Evolutionary conservation across 92 coral and sea anemone genomes (phyloP).

Genomic region (Zoanthus sansibaricus): DNA sequence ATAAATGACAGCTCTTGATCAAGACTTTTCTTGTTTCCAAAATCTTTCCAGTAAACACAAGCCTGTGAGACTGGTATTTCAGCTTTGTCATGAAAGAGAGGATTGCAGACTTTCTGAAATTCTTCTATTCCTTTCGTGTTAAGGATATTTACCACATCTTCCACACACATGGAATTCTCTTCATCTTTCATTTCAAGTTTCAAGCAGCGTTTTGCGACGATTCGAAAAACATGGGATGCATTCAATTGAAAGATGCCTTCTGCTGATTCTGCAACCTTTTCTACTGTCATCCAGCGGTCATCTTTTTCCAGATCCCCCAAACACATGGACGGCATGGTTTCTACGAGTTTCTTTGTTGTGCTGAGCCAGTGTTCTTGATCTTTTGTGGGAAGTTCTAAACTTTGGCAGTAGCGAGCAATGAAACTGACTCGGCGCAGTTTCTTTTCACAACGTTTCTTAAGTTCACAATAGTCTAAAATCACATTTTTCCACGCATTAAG

Average conservation of each 20-base stretch:
- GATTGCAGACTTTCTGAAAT: conserved; percentile 39
- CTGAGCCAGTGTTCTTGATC: background rate
- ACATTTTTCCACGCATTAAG: background rate
- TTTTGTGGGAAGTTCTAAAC: background rate
- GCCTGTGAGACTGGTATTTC: conserved; percentile 6
- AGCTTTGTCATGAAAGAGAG: background rate
- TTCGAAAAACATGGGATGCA: conserved; percentile 10
- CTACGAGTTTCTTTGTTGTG: background rate
- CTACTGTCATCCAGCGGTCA: background rate
- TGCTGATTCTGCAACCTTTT: background rate
- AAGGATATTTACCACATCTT: conserved; percentile 7
- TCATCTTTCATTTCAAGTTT: conserved; percentile 3
- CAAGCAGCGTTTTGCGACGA: conserved; percentile 5
- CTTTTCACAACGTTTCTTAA: background rate
- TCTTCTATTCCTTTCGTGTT: conserved; percentile 28
- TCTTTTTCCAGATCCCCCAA: conserved; percentile 9
- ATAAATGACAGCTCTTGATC: conserved; percentile 65
- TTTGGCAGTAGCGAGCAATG: conserved; percentile 16
- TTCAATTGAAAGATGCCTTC: conserved; percentile 12
- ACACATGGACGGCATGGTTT: background rate
- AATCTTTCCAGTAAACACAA: conserved; percentile 19
- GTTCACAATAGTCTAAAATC: background rate
- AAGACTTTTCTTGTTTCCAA: conserved; percentile 43
- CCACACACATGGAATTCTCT: background rate
- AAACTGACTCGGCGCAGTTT: conserved; percentile 6